Percentiles rank a stretch among this genome's conserved stretches.
Conservation (phyloP, 1,140 invertebrate genomes). For the Aphidius gifuensis region DNA sequence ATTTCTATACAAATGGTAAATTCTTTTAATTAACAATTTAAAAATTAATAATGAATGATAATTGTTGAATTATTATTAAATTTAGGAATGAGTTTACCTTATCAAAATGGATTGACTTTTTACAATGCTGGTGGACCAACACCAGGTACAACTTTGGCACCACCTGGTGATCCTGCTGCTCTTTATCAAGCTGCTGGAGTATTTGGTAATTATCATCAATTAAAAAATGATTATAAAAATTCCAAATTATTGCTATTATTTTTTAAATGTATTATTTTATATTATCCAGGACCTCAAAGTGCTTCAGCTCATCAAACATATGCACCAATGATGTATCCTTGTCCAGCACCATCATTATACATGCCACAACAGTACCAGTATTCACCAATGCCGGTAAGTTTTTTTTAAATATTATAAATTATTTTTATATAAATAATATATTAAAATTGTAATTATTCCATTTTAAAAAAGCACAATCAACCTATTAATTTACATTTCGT, state of each 20-base stretch:
- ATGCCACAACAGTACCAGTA: slow-evolving; percentile 54
- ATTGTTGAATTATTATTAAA: slow-evolving; percentile 7
- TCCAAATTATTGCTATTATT: slow-evolving; percentile 11
- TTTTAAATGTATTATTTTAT: not conserved
- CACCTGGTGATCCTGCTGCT: slow-evolving; percentile 48
- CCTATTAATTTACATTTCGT: too few relatives aligned
- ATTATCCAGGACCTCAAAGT: slow-evolving; percentile 41
- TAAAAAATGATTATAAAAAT: too few relatives aligned
- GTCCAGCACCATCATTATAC: slow-evolving; percentile 51
- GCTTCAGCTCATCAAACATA: slow-evolving; percentile 49
- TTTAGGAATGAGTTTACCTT: slow-evolving; percentile 53
- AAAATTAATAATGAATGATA: slow-evolving; percentile 4
- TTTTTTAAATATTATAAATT: slow-evolving; percentile 15
- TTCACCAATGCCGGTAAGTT: slow-evolving; percentile 52
- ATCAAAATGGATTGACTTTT: slow-evolving; percentile 62
- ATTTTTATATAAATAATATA: not conserved
- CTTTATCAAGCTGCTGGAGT: slow-evolving; percentile 53
- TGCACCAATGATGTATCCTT: slow-evolving; percentile 51
- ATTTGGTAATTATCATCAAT: slow-evolving; percentile 42
- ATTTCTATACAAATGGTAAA: slow-evolving; percentile 60
- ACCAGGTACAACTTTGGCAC: slow-evolving; percentile 46
- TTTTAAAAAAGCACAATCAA: too few relatives aligned
- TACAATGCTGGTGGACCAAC: slow-evolving; percentile 52
- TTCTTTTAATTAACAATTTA: not conserved
- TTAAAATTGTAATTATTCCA: not conserved